Evolutionary conservation across 1,140 invertebrate genomes (phyloP), one percentile per base, ranked within the genome.

Genomic region (Leptopilina clavipes): DNA sequence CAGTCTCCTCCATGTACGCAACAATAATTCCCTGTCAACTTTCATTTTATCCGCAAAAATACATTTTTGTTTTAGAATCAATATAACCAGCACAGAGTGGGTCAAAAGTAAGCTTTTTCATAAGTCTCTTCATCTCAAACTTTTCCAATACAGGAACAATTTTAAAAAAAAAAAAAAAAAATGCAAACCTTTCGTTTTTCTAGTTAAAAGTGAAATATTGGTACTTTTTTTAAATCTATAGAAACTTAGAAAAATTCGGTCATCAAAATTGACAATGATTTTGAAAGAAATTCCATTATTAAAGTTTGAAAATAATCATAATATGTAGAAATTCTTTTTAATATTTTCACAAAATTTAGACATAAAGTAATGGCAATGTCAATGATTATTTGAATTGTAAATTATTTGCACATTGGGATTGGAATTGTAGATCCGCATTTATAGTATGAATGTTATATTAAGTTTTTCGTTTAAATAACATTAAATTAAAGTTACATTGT

Each of bases 381-480:
- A 25, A 12, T 12, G 11, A 25, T 25, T 31, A 31, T 31, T 31
- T 25, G 10, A 5, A 3, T 19, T 9, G 11, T 22, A 59, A 31
- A 59, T 59, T 59, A 31, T 59, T 59, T 25, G 56, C 19, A 59
- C 25, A 59, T 14, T 22, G 59, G 59, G 59, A 31, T 25, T 65
- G 3, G 11, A 65, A 65, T 65, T 65, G 56, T 25, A 65, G 19
- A 65, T 65, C 59, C 9, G 22, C 14, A 25, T 59, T 59, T n/a
- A n/a, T n/a, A n/a, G n/a, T n/a, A n/a, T n/a, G 56, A 65, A 65
- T 65, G 11, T 25, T 65, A 37, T 65, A 37, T 65, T 65, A 37
- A 37, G 11, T 65, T 25, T 65, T 65, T 65, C 12, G 59, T 65
- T 65, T 65, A 65, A 65, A 65, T 65, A 65, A 65, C 59, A 65